Conservation (phyloP, 2,113 vertebrate genomes). For the Cyanoliseus patagonus region DNA sequence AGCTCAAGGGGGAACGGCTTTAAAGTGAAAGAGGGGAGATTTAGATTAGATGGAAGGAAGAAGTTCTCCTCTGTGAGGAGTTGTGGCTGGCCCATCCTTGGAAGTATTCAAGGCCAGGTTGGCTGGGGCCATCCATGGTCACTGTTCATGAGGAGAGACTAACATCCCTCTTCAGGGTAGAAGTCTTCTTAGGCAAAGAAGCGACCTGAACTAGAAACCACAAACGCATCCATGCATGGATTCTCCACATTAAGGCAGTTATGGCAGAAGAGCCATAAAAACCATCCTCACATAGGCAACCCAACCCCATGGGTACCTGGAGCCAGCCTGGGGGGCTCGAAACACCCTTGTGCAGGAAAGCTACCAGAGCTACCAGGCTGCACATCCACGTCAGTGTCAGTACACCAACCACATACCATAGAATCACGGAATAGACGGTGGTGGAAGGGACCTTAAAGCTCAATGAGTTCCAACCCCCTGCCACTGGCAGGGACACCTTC, state of each 20-base stretch:
- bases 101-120: not conserved
- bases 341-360: accelerated
- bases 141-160: not conserved
- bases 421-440: not conserved
- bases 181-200: not conserved
- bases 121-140: not conserved
- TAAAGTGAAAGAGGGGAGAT: not conserved
- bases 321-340: accelerated
- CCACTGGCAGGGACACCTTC: not conserved
- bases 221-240: not conserved
- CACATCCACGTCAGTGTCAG: accelerated
- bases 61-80: not conserved
- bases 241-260: accelerated
- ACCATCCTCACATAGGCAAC: accelerated
- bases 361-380: not conserved
- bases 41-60: not conserved
- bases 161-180: not conserved
- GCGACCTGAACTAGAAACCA: not conserved
- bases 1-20: not conserved
- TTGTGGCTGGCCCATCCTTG: not conserved
- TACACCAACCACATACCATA: not conserved
- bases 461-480: not conserved
- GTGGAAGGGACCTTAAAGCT: not conserved
- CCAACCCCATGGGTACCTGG: accelerated
- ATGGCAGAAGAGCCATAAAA: not conserved